Conservation (phyloP, 92 coral and sea anemone genomes). For the Bergia puertoricense region DNA sequence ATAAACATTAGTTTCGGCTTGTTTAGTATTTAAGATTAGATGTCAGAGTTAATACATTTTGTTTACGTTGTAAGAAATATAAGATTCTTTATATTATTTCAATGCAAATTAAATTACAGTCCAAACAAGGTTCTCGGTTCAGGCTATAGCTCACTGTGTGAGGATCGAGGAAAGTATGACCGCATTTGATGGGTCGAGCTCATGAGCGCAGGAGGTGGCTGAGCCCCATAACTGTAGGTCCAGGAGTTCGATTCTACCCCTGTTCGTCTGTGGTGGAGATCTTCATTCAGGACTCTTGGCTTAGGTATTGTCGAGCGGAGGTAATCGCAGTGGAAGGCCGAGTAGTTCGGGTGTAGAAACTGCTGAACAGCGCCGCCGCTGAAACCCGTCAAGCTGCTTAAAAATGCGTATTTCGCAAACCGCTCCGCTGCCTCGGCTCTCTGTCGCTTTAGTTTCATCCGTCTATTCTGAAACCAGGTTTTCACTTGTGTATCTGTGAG, state of each 20-base stretch:
- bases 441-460: conserved; percentile 64
- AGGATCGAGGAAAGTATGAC: conserved; percentile 11
- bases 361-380: conserved; percentile 28
- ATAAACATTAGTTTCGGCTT: background rate
- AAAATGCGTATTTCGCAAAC: conserved; percentile 41
- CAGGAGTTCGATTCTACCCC: conserved; percentile 18
- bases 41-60: background rate
- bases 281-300: conserved; percentile 42
- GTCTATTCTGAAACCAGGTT: conserved; percentile 69
- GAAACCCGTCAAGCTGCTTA: conserved; percentile 39
- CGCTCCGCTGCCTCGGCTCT: conserved; percentile 46
- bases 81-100: background rate
- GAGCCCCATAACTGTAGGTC: conserved; percentile 12
- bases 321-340: conserved; percentile 36
- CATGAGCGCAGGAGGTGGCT: background rate
- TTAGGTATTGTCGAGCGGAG: conserved; percentile 2
- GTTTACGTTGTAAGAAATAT: background rate
- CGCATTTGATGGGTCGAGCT: conserved; percentile 28
- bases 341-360: conserved; percentile 26
- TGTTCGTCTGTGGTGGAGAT: conserved; percentile 33
- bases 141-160: conserved; percentile 17
- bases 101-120: background rate
- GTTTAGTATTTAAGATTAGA: conserved; percentile 1
- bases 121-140: background rate
- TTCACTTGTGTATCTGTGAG: conserved; percentile 65